Conservation (phyloP, 2,113 vertebrate species). For the Fulica atra region DNA sequence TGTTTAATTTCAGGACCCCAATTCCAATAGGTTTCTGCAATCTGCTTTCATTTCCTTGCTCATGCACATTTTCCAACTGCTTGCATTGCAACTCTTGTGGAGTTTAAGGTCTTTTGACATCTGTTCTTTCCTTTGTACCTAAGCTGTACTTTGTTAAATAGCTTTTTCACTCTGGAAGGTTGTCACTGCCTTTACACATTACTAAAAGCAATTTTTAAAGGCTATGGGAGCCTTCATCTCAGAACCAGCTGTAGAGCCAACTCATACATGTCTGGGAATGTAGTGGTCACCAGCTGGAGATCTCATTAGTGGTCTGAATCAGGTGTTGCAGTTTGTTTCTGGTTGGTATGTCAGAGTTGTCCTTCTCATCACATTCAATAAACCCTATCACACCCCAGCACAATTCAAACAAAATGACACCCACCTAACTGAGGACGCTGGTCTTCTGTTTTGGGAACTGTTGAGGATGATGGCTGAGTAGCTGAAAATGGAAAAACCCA, state of each 20-base stretch:
- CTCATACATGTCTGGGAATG: background rate
- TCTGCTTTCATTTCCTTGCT: background rate
- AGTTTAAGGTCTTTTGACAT: background rate
- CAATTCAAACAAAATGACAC: slow-evolving; percentile 31
- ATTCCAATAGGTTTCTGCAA: background rate
- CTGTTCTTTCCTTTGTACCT: background rate
- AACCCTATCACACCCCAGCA: background rate
- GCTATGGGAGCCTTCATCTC: background rate
- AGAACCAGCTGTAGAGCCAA: background rate
- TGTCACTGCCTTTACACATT: background rate
- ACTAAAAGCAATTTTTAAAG: background rate
- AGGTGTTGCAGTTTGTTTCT: background rate
- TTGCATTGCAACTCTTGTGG: background rate
- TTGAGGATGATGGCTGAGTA: slow-evolving; percentile 81
- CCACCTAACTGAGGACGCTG: slow-evolving; percentile 87
- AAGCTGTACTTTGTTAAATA: background rate
- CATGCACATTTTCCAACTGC: background rate
- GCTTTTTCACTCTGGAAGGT: background rate
- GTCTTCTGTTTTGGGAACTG: slow-evolving; percentile 88
- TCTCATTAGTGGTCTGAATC: background rate
- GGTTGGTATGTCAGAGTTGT: background rate
- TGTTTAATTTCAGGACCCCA: background rate
- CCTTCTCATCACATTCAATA: background rate
- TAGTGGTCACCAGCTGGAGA: background rate
- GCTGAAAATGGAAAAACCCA: slow-evolving; percentile 66